These are phyloP conservation scores for Bombus breviceps DNA, from an alignment of 1,140 invertebrate species.

Conservation along the genomic window DNA sequence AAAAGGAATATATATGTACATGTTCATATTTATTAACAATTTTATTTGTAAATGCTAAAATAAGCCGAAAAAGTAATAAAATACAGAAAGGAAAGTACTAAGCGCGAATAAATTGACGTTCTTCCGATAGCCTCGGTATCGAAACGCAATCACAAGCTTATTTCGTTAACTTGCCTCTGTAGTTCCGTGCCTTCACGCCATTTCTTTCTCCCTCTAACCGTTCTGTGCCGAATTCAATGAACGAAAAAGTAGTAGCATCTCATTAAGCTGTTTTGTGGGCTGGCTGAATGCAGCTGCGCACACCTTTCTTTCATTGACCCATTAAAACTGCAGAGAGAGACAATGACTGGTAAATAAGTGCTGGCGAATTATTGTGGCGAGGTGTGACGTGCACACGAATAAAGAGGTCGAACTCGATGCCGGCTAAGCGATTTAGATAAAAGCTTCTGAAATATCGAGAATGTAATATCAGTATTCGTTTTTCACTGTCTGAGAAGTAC, in stretches of 20 bases:
- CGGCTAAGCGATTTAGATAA: slow-evolving; percentile 27
- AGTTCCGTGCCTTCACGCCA: slow-evolving; percentile 25
- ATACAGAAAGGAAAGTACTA: slow-evolving; percentile 8
- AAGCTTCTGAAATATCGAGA: slow-evolving; percentile 10
- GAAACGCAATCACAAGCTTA: slow-evolving; percentile 48
- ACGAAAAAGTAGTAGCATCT: slow-evolving; percentile 23
- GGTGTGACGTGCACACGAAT: neutral
- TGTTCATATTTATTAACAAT: neutral
- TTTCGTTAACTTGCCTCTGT: slow-evolving; percentile 19
- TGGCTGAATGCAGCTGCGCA: neutral
- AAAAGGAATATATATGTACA: neutral
- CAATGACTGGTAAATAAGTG: slow-evolving; percentile 24
- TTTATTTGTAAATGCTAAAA: slow-evolving; percentile 1
- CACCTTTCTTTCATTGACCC: slow-evolving; percentile 7
- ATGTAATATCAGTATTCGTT: neutral
- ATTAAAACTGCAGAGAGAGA: slow-evolving; percentile 24
- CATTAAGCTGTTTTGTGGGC: slow-evolving; percentile 42
- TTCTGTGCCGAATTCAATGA: slow-evolving; percentile 34
- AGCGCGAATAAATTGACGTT: slow-evolving; percentile 1
- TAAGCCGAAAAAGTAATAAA: slow-evolving; percentile 10
- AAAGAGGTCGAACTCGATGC: neutral
- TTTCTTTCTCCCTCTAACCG: neutral
- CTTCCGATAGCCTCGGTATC: neutral
- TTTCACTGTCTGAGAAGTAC: neutral
- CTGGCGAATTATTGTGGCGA: neutral